Evolutionary conservation across 2,797 vertebrate genomes (phyloP).

Genomic region (Bradypus variegatus): DNA sequence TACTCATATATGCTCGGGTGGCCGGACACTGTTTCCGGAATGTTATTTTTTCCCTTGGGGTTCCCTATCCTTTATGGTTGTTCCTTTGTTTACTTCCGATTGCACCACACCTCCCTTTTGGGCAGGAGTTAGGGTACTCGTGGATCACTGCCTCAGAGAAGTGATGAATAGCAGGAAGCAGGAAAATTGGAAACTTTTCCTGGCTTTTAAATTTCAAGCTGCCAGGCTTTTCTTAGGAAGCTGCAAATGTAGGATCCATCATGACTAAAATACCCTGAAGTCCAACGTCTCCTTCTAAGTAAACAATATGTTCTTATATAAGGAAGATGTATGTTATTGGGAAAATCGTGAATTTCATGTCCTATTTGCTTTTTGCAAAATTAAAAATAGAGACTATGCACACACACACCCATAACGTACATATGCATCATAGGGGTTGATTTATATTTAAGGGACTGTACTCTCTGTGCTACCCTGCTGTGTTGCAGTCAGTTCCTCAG

Average conservation of each 20-base stretch:
- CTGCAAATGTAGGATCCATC: background rate
- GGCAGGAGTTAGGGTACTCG: background rate
- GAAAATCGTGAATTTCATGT: background rate
- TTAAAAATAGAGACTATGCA: background rate
- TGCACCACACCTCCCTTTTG: rapidly evolving
- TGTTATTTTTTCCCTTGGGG: background rate
- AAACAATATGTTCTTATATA: background rate
- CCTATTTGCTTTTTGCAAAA: background rate
- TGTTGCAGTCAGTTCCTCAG: background rate
- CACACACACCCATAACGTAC: background rate
- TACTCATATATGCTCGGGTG: background rate
- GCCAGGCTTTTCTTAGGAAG: background rate
- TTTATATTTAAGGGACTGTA: background rate
- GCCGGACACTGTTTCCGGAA: background rate
- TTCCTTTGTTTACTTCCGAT: background rate
- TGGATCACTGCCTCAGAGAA: background rate
- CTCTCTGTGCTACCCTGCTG: rapidly evolving
- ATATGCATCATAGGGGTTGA: background rate
- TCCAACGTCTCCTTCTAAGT: background rate
- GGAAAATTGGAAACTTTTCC: background rate
- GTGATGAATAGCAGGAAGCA: background rate
- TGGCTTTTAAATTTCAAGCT: background rate
- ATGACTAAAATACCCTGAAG: background rate
- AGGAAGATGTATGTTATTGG: background rate
- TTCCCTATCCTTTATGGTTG: background rate